A percentile compares a stretch with the other conserved stretches of the same genome.
These are phyloP conservation scores for Zenarchopterus dispar DNA, from an alignment of 2,797 vertebrate species.

Conservation along the genomic window DNA sequence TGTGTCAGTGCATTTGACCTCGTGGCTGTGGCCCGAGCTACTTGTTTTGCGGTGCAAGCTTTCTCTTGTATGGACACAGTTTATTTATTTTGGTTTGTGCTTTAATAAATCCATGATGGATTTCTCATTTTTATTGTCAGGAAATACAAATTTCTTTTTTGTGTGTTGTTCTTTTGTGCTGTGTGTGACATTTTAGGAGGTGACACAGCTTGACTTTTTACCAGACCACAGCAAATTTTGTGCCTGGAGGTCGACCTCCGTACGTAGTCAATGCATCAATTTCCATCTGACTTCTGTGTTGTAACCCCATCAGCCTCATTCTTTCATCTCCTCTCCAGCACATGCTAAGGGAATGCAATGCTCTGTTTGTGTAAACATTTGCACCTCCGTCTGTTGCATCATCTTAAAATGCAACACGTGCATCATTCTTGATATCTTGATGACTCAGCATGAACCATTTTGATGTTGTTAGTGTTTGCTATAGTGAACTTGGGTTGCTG, in stretches of 20 bases:
- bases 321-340: conserved; percentile 31
- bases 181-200: conserved; percentile 75
- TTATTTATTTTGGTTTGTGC: background rate
- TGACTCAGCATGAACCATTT: conserved; percentile 43
- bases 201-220: conserved; percentile 69
- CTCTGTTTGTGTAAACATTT: conserved; percentile 53
- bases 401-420: conserved; percentile 26
- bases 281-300: conserved; percentile 54
- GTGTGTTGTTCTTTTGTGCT: conserved; percentile 59
- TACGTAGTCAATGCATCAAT: conserved; percentile 72
- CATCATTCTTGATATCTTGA: conserved; percentile 9
- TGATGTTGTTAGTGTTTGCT: conserved; percentile 16
- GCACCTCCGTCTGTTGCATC: conserved; percentile 29
- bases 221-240: conserved; percentile 78
- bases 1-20: conserved; percentile 28
- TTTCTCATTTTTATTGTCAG: conserved; percentile 13
- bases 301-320: conserved; percentile 37
- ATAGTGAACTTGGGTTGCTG: conserved; percentile 17
- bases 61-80: conserved; percentile 6
- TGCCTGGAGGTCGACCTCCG: conserved; percentile 78
- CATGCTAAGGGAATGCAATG: conserved; percentile 49
- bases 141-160: conserved; percentile 49
- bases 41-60: conserved; percentile 20
- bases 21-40: conserved; percentile 22
- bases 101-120: conserved; percentile 5